phyloP scores from a whole-genome alignment of 2,797 vertebrate species.

The Falco peregrinus region DNA sequence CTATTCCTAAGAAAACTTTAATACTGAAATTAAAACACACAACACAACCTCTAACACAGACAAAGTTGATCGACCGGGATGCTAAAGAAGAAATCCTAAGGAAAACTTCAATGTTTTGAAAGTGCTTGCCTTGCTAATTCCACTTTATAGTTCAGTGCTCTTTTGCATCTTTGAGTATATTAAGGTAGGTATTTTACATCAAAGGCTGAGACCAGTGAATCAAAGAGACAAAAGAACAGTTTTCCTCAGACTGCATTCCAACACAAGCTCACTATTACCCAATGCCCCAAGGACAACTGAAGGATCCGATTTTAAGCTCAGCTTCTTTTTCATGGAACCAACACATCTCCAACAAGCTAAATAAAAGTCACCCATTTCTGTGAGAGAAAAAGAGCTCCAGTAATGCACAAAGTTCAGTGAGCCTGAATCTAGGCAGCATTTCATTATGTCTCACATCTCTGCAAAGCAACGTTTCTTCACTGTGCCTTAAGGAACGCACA shows the following conservation, averaged over 20 bases:
- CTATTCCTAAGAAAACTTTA: background rate
- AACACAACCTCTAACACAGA: accelerated
- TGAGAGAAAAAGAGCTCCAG: background rate
- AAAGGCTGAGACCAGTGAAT: background rate
- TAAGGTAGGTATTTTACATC: background rate
- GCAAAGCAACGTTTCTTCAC: background rate
- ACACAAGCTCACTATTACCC: background rate
- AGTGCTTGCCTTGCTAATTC: background rate
- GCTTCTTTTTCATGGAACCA: background rate
- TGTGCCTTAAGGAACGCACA: background rate
- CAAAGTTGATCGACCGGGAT: background rate
- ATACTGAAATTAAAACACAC: background rate
- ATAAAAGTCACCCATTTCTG: background rate
- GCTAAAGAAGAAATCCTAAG: background rate
- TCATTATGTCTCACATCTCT: accelerated
- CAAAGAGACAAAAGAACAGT: background rate
- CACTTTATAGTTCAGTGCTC: background rate
- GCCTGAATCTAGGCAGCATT: background rate
- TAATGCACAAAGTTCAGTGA: background rate
- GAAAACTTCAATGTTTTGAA: background rate
- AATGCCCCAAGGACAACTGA: background rate
- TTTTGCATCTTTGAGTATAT: background rate
- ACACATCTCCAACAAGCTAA: background rate
- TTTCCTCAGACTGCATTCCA: background rate
- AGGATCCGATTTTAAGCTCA: background rate